Evolutionary conservation across 2,113 vertebrate species (phyloP), one percentile per base, ranked within the genome.

Genomic region (Seriola rivoliana): DNA sequence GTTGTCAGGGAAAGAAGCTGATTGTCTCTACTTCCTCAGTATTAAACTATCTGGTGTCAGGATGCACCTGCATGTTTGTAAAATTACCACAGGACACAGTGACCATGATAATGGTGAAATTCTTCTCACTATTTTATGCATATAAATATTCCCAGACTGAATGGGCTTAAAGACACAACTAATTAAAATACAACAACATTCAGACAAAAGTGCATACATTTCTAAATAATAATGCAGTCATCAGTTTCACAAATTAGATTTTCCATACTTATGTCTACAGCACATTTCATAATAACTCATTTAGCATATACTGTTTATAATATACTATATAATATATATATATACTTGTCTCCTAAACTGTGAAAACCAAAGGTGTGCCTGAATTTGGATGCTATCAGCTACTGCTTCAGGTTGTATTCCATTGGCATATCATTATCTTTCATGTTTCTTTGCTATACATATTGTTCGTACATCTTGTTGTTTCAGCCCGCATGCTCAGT

Each of bases 381-480:
- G 46, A 2, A 38, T 8, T 19, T 40, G 19, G 32, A 23, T 80
- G 55, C 34, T 59, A 2, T 82, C 17, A 65, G 59, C 14, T 69
- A 21, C 57, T 75, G 60, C 68, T 13, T 73, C 44, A 59, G 59
- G 60, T 71, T 65, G 2, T 36, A 57, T 79, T 72, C 36, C 70
- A 29, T 23, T 66, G 19, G 29, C 50, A 63, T 59, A 42, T 67
- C 50, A 60, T 72, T 50, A 58, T 57, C 25, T 13, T 59, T 75
- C 23, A 66, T 57, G 63, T 70, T 80, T 85, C 78, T 78, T 23
- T 34, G 1, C 52, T 5, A 29, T 44, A 8, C 16, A 19, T 67
- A 32, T 23, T 46, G 42, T 13, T 34, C 62, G 16, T 6, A 55
- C 48, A 42, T 52, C 23, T 57, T 25, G 17, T 62, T 70, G 50